phyloP scores from a whole-genome alignment of 1,140 invertebrate genomes.

The Varroa destructor region DNA sequence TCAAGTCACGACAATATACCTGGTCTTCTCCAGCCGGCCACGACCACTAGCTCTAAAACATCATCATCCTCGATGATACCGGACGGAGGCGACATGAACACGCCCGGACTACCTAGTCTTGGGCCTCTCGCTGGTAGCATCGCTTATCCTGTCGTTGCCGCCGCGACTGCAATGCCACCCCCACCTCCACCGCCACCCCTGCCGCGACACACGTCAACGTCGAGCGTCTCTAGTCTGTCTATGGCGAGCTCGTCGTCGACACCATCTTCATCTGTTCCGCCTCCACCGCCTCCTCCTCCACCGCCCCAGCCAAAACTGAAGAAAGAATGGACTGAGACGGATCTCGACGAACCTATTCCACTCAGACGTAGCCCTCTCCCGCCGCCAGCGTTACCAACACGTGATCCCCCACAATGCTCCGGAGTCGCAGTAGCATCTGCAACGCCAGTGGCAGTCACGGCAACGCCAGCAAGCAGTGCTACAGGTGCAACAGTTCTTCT shows the following conservation, averaged over 20 bases:
- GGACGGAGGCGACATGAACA: slow-evolving; percentile 1
- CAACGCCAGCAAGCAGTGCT: slow-evolving; percentile 25
- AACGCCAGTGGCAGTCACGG: neutral
- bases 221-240: slow-evolving; percentile 18
- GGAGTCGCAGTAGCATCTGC: neutral
- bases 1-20: slow-evolving; percentile 38
- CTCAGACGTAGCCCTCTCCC: slow-evolving; percentile 12
- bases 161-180: slow-evolving; percentile 29
- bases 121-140: neutral
- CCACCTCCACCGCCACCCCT: slow-evolving; percentile 5
- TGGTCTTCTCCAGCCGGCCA: slow-evolving; percentile 31
- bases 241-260: too few relatives aligned
- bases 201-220: slow-evolving; percentile 1
- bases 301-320: slow-evolving; percentile 16
- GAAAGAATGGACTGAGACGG: slow-evolving; percentile 27
- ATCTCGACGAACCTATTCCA: slow-evolving; percentile 25
- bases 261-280: neutral
- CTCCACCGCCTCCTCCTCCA: slow-evolving; percentile 1
- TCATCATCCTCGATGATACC: neutral
- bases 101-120: slow-evolving; percentile 29
- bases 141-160: slow-evolving; percentile 20
- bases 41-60: neutral
- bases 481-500: slow-evolving; percentile 48
- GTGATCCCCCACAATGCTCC: neutral
- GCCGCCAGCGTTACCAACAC: slow-evolving; percentile 12